These are phyloP conservation scores for Penaeus indicus DNA, from an alignment of 1,140 invertebrate genomes.

Conservation along the genomic window DNA sequence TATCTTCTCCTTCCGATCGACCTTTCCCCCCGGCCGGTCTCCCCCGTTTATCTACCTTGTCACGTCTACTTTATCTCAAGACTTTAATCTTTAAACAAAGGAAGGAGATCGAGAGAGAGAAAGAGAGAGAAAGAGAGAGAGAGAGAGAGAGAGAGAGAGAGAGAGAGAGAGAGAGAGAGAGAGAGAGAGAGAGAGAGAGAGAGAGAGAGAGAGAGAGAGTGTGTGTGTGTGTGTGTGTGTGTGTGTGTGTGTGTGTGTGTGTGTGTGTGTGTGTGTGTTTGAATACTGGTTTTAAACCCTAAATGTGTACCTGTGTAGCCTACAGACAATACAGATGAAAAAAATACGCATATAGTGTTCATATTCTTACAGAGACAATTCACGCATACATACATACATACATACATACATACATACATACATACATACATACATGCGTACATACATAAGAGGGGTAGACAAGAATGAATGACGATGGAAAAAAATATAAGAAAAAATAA, in stretches of 20 bases:
- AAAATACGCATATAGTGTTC: neutral
- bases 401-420: neutral
- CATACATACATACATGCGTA: neutral
- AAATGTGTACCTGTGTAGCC: neutral
- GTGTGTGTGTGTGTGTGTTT: neutral
- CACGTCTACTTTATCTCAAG: neutral
- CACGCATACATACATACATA: neutral
- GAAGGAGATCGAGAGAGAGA: too few relatives aligned
- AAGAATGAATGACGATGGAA: neutral
- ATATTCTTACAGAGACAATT: neutral
- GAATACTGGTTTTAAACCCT: neutral
- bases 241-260: slow-evolving; percentile 11
- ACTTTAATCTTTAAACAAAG: too few relatives aligned
- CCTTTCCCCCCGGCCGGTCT: neutral
- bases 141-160: neutral
- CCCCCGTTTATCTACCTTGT: neutral
- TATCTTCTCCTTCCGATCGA: neutral
- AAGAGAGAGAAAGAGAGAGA: neutral
- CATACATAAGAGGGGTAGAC: neutral
- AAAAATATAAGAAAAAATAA: neutral
- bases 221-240: neutral
- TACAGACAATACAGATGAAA: neutral
- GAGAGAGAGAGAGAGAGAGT: neutral
- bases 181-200: neutral
- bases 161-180: neutral